phyloP scores from a whole-genome alignment of 64 coral and sea anemone genomes.

The Exaiptasia diaphana region DNA sequence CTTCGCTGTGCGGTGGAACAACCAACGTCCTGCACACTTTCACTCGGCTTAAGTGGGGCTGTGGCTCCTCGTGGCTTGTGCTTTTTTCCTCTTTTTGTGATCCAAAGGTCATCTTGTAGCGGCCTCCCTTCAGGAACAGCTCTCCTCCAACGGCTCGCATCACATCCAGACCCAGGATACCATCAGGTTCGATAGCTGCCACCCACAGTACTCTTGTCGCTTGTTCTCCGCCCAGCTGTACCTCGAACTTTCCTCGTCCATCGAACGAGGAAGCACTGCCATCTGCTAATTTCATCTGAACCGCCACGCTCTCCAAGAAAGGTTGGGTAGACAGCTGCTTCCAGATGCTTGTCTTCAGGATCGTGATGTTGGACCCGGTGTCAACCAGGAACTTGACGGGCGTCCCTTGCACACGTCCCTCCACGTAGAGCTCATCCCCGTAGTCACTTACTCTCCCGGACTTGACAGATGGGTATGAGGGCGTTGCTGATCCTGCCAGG shows the following conservation, averaged over 20 bases:
- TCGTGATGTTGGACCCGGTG: constrained; percentile 31
- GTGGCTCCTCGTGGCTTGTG: too few species aligned
- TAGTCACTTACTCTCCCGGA: neutral
- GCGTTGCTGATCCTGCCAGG: neutral
- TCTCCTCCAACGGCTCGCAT: neutral
- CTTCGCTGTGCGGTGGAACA: constrained; percentile 26
- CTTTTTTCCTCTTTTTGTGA: too few species aligned
- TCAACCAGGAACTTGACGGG: constrained; percentile 14
- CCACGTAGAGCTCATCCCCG: constrained; percentile 14
- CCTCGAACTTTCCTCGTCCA: neutral
- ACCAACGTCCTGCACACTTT: neutral
- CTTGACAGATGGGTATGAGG: neutral
- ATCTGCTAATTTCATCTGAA: constrained; percentile 15
- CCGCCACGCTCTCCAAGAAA: neutral
- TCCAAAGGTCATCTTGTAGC: neutral
- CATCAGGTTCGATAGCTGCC: constrained; percentile 18
- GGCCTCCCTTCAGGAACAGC: neutral
- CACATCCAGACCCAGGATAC: constrained; percentile 44
- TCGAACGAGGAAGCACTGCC: neutral
- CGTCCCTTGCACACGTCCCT: neutral
- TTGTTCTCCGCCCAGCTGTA: neutral
- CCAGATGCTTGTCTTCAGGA: neutral
- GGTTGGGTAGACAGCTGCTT: neutral
- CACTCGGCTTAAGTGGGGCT: neutral
- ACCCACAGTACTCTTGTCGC: neutral